Conservation (phyloP, 2,888 invertebrate genomes). For the Nasonovia ribisnigri region DNA sequence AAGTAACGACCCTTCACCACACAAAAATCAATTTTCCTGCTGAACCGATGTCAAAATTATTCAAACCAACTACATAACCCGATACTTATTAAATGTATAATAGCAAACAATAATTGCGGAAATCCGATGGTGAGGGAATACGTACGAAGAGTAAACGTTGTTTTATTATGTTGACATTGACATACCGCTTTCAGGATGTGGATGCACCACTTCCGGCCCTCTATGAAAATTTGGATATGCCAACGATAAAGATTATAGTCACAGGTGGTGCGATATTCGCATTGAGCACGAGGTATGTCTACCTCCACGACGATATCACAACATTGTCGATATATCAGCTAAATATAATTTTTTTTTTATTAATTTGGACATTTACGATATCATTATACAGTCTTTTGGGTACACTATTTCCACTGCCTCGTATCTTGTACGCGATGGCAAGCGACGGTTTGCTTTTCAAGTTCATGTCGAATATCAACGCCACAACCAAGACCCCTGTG, state of each 20-base stretch:
- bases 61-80: background rate
- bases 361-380: background rate
- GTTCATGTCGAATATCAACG: slow-evolving; percentile 71
- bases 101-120: background rate
- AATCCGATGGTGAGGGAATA: background rate
- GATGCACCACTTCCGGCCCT: slow-evolving; percentile 90
- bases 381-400: slow-evolving; percentile 79
- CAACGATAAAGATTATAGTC: slow-evolving; percentile 87
- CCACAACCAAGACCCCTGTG: slow-evolving; percentile 74
- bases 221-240: slow-evolving; percentile 83
- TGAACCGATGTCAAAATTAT: background rate
- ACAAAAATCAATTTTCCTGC: too few species aligned
- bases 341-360: background rate
- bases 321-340: background rate
- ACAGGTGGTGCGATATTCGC: slow-evolving; percentile 93
- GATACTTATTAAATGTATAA: background rate
- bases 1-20: too few species aligned
- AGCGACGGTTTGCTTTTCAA: slow-evolving; percentile 84
- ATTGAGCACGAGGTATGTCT: slow-evolving; percentile 78
- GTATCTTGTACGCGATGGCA: slow-evolving; percentile 89
- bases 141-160: background rate
- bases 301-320: background rate
- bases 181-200: slow-evolving; percentile 74
- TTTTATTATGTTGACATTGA: background rate
- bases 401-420: slow-evolving; percentile 83